phyloP scores from a whole-genome alignment of 2,113 vertebrate species.

The Hippocampus mohnikei region DNA sequence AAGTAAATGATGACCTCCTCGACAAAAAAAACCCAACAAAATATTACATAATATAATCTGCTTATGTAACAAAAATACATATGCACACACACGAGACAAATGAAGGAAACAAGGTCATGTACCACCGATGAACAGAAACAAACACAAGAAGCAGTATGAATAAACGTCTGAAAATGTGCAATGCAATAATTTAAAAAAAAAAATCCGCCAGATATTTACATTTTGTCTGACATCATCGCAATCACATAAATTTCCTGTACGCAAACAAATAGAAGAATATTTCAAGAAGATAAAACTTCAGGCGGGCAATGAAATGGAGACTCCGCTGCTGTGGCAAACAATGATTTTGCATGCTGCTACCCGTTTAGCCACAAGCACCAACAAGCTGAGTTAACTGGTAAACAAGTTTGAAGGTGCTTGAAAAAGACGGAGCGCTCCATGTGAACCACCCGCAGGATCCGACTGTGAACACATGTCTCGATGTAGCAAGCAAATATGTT shows the following conservation, averaged over 20 bases:
- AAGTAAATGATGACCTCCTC: slow-evolving; percentile 29
- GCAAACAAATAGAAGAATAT: not conserved
- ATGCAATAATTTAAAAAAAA: slow-evolving; percentile 8
- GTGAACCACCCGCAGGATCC: not conserved
- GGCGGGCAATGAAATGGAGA: not conserved
- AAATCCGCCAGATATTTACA: not conserved
- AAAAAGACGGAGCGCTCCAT: not conserved
- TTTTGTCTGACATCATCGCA: not conserved
- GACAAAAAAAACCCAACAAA: slow-evolving; percentile 26
- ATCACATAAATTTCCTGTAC: not conserved
- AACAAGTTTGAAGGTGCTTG: not conserved
- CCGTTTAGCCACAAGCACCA: not conserved
- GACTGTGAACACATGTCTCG: not conserved
- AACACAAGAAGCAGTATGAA: slow-evolving; percentile 9
- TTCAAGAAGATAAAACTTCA: not conserved
- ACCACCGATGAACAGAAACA: slow-evolving; percentile 22
- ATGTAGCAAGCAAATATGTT: no score
- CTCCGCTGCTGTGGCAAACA: no score
- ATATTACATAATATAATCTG: slow-evolving; percentile 68
- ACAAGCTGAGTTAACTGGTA: not conserved
- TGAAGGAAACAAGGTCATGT: slow-evolving; percentile 39
- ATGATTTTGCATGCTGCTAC: not conserved
- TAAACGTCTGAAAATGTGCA: slow-evolving; percentile 20
- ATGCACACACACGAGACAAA: slow-evolving; percentile 27
- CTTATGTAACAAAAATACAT: slow-evolving; percentile 64